Base-by-base conservation (phyloP, 2,113 vertebrate species). In the Coracopsis vasa region DNA sequence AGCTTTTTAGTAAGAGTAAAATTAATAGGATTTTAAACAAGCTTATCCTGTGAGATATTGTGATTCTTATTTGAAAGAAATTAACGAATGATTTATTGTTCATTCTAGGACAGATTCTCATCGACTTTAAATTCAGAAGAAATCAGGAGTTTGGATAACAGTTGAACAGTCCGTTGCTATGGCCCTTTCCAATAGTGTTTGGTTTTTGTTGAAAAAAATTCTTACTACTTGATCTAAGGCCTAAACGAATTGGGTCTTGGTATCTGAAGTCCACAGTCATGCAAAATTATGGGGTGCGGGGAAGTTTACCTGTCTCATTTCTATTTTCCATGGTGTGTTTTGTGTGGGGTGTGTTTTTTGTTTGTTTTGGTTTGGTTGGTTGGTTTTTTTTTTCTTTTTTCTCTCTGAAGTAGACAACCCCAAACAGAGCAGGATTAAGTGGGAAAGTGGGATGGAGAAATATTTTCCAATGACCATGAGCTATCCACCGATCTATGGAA, bases 391-490 rank as follows among this genome's bases (percentile, higher is more conserved):
- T 13, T 13, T 50, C 7, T 47, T 21, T 21, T 21, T 10, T 84
- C 78, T 84, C 64, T 70, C 48, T 74, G 31, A 77, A 79, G 48
- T 11, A 60, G 53, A n/a, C 8, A 62, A n/a, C 33, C 20, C 20
- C 41, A 61, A 64, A 67, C 33, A 79, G 27, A 89, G 10, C 10
- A 62, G 37, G 35, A 88, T 83, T 83, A 41, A 94, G 13, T 35
- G 58, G 9, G 71, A 85, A 33, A 81, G 60, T 77, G 48, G 10
- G 66, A 84, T 15, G n/a, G 53, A 80, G 19, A 73, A 96, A 50
- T 93, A 35, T 86, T 84, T 94, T 80, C 69, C 45, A 66, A n/a
- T 35, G 67, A 66, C 41, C 13, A 23, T 54, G 75, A 80, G 37
- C 62, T 77, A 88, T 80, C 28, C 7, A 35, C 42, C 54, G 33